Evolutionary conservation across 2,888 invertebrate species (phyloP).

Genomic region (Meghimatium bilineatum): DNA sequence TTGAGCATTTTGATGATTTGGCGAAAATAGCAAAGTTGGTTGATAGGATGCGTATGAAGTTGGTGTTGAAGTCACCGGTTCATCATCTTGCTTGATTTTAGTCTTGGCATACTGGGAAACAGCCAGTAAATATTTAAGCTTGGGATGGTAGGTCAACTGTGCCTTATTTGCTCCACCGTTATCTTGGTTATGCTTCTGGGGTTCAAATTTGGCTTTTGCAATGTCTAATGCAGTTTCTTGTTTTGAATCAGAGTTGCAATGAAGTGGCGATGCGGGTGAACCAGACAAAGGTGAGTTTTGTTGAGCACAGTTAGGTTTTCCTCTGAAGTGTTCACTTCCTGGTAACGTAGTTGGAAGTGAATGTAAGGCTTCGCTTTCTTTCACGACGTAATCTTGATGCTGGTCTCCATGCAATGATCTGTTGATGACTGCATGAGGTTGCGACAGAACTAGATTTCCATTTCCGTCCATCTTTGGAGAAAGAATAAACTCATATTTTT

Average conservation of each 20-base stretch:
- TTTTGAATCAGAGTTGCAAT: neutral
- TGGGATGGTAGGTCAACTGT: constrained; percentile 27
- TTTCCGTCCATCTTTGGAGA: constrained; percentile 40
- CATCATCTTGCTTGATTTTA: constrained; percentile 19
- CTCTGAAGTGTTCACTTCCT: neutral
- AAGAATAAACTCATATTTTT: constrained; percentile 38
- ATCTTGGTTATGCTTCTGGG: neutral
- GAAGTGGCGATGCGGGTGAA: constrained; percentile 7
- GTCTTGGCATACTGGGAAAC: constrained; percentile 31
- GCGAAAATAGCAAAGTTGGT: constrained; percentile 23
- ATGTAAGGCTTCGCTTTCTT: neutral
- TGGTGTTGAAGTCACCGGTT: neutral
- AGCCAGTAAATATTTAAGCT: constrained; percentile 39
- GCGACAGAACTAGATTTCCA: constrained; percentile 23
- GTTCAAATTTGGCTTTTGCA: constrained; percentile 12
- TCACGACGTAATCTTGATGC: neutral
- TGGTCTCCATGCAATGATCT: neutral
- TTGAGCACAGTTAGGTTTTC: neutral
- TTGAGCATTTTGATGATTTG: constrained; percentile 11
- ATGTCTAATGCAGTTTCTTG: neutral
- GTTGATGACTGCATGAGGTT: neutral
- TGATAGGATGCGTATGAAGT: constrained; percentile 6
- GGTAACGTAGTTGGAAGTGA: neutral
- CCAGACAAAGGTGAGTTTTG: neutral
- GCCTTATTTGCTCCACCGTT: neutral